Conservation (phyloP, 2,113 vertebrate genomes). For the Megalops atlanticus region DNA sequence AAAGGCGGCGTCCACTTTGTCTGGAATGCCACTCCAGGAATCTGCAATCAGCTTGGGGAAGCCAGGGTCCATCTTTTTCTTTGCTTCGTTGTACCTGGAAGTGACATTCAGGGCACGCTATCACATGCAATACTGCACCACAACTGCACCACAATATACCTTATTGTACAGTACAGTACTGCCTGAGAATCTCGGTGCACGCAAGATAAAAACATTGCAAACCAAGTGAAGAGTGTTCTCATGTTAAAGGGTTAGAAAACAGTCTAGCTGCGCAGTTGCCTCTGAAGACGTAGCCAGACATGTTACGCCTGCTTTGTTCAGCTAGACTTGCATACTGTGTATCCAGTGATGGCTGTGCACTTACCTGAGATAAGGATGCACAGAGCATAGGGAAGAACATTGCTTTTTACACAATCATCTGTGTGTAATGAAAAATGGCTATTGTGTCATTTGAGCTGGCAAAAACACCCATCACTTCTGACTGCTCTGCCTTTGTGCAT, state of each 20-base stretch:
- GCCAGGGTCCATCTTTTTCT: slow-evolving; percentile 88
- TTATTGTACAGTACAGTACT: no score
- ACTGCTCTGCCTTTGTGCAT: no score
- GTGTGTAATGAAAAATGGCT: not conserved
- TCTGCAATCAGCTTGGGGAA: slow-evolving; percentile 95
- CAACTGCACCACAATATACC: no score
- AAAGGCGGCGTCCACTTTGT: slow-evolving; percentile 83
- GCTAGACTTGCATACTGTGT: not conserved
- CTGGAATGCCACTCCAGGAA: slow-evolving; percentile 91
- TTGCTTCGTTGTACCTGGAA: slow-evolving; percentile 89
- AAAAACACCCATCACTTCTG: not conserved
- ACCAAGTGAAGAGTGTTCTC: no score
- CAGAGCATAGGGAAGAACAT: not conserved
- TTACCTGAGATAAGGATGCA: not conserved
- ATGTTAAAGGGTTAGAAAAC: not conserved
- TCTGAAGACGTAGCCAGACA: not conserved
- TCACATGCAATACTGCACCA: no score
- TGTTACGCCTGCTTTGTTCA: no score
- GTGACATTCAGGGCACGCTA: slow-evolving; percentile 8
- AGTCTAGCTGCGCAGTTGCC: not conserved
- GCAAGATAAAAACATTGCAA: no score
- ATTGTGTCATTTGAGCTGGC: not conserved
- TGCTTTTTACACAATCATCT: not conserved
- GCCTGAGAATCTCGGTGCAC: no score
- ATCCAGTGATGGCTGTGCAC: not conserved